Conservation (phyloP, 53 echinoderm and acorn worm species). For the Echinarachnius parma region DNA sequence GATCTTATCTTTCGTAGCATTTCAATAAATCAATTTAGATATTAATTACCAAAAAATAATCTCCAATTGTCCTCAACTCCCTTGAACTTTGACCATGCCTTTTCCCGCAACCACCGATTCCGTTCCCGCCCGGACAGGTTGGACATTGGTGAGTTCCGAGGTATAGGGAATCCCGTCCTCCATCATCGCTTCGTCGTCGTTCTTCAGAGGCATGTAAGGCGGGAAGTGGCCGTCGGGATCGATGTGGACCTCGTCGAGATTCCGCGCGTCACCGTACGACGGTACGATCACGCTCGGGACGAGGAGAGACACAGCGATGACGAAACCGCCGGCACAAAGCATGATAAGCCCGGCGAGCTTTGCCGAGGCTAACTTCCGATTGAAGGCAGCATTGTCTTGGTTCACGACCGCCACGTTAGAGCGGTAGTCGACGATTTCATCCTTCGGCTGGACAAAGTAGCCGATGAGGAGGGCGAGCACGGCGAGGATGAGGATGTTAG, state of each 20-base stretch:
- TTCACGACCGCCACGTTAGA: constrained; percentile 68
- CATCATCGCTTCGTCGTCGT: constrained; percentile 49
- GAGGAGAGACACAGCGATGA: constrained; percentile 84
- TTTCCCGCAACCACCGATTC: constrained; percentile 81
- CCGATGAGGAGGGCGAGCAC: constrained; percentile 86
- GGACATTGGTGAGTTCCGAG: constrained; percentile 86
- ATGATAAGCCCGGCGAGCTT: constrained; percentile 89
- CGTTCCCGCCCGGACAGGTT: constrained; percentile 69
- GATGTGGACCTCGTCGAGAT: constrained; percentile 68
- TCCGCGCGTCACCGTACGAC: constrained; percentile 40
- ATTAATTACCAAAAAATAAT: neutral
- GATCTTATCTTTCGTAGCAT: neutral
- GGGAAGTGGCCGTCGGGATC: constrained; percentile 89
- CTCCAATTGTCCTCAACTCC: constrained; percentile 29
- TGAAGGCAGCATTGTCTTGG: constrained; percentile 76
- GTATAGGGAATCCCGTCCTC: constrained; percentile 98
- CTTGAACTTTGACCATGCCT: constrained; percentile 79
- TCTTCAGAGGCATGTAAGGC: constrained; percentile 89
- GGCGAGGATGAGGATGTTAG: constrained; percentile 81
- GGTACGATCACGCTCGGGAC: constrained; percentile 59
- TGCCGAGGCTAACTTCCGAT: constrained; percentile 75
- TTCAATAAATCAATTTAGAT: neutral
- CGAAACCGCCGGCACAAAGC: constrained; percentile 82
- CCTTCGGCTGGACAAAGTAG: constrained; percentile 74
- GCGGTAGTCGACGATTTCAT: constrained; percentile 65